Base-by-base conservation (phyloP, 1,140 invertebrate genomes). In the Zaprionus inermis region DNA sequence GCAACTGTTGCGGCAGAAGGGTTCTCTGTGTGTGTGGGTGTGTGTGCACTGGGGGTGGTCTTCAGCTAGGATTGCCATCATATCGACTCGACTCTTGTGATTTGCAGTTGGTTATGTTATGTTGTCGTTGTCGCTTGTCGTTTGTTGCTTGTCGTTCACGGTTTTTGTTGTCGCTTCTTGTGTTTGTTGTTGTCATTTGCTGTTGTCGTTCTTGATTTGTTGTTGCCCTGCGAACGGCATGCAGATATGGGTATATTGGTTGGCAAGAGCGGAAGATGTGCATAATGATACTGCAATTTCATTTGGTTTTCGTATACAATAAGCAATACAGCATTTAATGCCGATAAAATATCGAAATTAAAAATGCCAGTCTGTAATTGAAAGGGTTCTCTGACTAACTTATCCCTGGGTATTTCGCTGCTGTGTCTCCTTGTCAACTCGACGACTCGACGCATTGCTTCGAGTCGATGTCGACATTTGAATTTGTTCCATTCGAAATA, bases 401-500 rank as follows among this genome's bases (percentile, higher is more conserved):
- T 5, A 5, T 20, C 9, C 44, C 18, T 5, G 44, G 44, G 44
- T 12, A 5, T 18, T 22, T 49, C 0, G 44, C 9, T 4, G 4
- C 10, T 12, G 18, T 49, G 2, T 0, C 11, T 16, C 44, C 18
- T 44, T 49, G 18, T 49, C 44, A 20, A 44, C n/a, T 44, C 16
- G n/a, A 16, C n/a, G 2, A 44, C n/a, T 44, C 16, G n/a, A 16
- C n/a, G 2, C 44, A 49, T 49, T 49, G 18, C 44, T 49, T 18
- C 18, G 44, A 49, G 60, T 76, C 72, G 78, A 68, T 46, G 74
- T 69, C 72, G 76, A 76, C 81, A 79, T 78, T 79, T 81, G 83
- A 81, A 81, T 81, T 88, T 60, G 70, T 88, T 77, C 83, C 77
- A 77, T 84, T 84, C 74, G 64, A 59, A 89, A 76, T 88, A 80